Evolutionary conservation across 2,113 vertebrate species (phyloP), one percentile per base, ranked within the genome.

Genomic region (Melanerpes aurifrons): DNA sequence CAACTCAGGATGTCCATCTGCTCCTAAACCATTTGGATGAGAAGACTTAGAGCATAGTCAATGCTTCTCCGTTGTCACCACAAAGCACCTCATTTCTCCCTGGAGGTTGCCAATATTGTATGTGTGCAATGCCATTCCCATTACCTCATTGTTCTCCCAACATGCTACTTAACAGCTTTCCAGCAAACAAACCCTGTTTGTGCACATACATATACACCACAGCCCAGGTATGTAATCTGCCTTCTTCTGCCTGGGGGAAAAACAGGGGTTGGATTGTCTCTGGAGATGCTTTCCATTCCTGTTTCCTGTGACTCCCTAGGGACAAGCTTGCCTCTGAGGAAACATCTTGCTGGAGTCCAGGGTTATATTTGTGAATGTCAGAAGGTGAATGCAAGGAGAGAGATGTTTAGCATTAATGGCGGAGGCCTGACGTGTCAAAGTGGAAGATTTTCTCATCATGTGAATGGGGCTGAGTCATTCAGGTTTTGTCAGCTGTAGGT

Each of bases 311-410:
- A 87, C 89, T 95, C 90, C 96, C 86, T 74, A 56, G 35, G 76
- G 82, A 92, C 66, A 87, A 14, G 45, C 62, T 92, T 94, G 94
- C 94, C 87, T 81, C 82, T 93, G 78, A 94, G 76, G 58, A 18
- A 96, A 83, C 61, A 87, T 89, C 86, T 93, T 83, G 45, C 72
- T 86, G 85, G 73, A 95, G 78, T 92, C 75, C 90, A 86, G 63
- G 63, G 62, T 78, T 88, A 40, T 28, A 47, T 21, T 5, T 12
- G n/a, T 43, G 59, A 88, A 63, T 14, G 79, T 76, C 82, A 95
- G 82, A 88, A 87, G 50, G 50, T 53, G 50, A 53, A 53, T 53
- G 90, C 1, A 2, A 83, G 58, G 80, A 96, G 53, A 54, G 56
- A 61, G 63, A 54, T 66, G 10, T 69, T 70, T 69, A 80, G 40